Conservation (phyloP, 1,140 invertebrate genomes). For the Meloidogyne floridensis region DNA sequence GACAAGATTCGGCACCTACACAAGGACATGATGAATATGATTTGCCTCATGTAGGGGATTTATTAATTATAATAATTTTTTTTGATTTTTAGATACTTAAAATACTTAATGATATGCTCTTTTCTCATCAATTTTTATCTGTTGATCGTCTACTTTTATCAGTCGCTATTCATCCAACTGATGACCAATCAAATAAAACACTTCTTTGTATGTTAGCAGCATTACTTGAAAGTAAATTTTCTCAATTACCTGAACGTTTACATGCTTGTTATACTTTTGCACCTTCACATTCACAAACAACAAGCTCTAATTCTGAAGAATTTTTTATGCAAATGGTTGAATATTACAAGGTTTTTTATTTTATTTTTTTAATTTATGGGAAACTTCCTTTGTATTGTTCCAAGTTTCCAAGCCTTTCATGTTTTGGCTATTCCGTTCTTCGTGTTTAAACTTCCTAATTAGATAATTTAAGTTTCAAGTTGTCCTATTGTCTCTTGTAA, state of each 20-base stretch:
- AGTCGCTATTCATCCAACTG: slow-evolving; percentile 46
- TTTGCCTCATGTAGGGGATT: not conserved
- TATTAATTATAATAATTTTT: not conserved
- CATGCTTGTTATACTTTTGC: slow-evolving; percentile 37
- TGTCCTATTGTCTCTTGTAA: too few species aligned
- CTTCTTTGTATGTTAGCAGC: slow-evolving; percentile 30
- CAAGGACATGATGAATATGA: not conserved
- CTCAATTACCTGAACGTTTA: slow-evolving; percentile 33
- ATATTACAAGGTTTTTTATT: slow-evolving; percentile 42
- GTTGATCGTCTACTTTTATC: slow-evolving; percentile 49
- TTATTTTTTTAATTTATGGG: not conserved
- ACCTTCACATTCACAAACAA: slow-evolving; percentile 28
- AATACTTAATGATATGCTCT: slow-evolving; percentile 46
- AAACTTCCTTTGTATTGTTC: too few species aligned
- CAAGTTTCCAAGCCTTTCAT: too few species aligned
- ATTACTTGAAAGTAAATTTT: slow-evolving; percentile 25
- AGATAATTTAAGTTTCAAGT: too few species aligned
- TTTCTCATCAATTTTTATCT: slow-evolving; percentile 40
- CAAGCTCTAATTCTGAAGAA: slow-evolving; percentile 45
- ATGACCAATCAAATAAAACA: slow-evolving; percentile 43
- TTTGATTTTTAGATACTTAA: slow-evolving; percentile 35
- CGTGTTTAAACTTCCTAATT: too few species aligned
- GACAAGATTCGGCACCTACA: not conserved
- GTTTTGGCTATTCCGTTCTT: too few species aligned
- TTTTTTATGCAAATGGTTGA: slow-evolving; percentile 49